These are phyloP conservation scores for Platynereis dumerilii DNA, from an alignment of 2,888 invertebrate genomes.

Conservation along the genomic window DNA sequence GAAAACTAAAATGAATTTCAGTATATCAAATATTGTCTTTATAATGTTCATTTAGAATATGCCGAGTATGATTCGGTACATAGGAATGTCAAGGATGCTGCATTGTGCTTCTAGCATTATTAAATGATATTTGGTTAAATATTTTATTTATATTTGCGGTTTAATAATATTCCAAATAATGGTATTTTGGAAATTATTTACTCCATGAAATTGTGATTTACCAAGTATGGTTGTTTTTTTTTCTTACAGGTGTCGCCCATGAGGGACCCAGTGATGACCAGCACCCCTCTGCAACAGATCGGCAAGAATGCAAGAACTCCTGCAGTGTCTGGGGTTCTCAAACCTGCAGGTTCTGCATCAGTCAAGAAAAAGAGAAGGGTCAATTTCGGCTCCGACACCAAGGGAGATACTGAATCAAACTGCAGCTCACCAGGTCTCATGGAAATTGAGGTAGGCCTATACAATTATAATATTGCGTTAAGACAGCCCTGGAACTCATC, in stretches of 20 bases:
- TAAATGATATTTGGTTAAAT: too few relatives aligned
- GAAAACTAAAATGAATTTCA: too few relatives aligned
- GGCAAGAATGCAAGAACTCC: slow-evolving; percentile 1
- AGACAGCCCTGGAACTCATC: neutral
- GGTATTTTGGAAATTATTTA: neutral
- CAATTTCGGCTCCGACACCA: slow-evolving; percentile 42
- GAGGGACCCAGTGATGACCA: neutral
- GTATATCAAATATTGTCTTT: too few relatives aligned
- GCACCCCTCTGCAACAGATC: neutral
- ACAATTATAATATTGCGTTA: neutral
- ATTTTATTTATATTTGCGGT: too few relatives aligned
- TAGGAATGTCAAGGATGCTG: too few relatives aligned
- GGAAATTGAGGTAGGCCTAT: slow-evolving; percentile 47
- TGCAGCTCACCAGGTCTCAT: slow-evolving; percentile 49
- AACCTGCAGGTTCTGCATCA: slow-evolving; percentile 41
- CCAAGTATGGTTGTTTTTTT: neutral
- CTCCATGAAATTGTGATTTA: neutral
- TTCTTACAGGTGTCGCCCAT: slow-evolving; percentile 1
- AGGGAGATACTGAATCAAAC: slow-evolving; percentile 38
- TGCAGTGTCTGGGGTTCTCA: slow-evolving; percentile 18
- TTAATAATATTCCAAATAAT: too few relatives aligned
- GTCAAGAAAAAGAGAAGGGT: slow-evolving; percentile 45
- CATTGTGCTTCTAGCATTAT: too few relatives aligned
- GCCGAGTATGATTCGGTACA: too few relatives aligned
- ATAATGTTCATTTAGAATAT: too few relatives aligned